Evolutionary conservation across 1,140 invertebrate species (phyloP).

Genomic region (Teleogryllus occipitalis): DNA sequence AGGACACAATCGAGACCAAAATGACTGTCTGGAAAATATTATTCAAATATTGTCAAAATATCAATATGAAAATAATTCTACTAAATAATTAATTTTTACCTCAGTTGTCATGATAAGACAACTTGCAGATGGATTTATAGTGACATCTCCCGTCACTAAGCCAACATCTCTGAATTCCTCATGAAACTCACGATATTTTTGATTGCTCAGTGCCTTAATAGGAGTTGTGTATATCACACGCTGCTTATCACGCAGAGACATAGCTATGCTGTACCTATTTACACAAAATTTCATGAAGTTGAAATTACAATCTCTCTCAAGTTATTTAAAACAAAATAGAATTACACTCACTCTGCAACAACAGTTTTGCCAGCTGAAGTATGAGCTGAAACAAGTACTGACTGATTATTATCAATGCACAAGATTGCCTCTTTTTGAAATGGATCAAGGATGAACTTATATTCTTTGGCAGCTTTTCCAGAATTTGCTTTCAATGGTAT

Average conservation of each 20-base stretch:
- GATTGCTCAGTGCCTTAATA: constrained; percentile 98
- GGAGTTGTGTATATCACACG: constrained; percentile 99
- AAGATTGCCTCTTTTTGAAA: constrained; percentile 97
- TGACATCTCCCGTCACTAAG: constrained; percentile 97
- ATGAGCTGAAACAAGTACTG: constrained; percentile 96
- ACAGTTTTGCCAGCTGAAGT: constrained; percentile 99
- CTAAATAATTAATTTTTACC: constrained; percentile 37
- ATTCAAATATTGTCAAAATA: no score
- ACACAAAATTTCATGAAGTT: not conserved
- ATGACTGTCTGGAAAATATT: no score
- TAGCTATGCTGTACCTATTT: constrained; percentile 56
- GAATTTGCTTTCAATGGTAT: constrained; percentile 52
- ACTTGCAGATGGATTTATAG: constrained; percentile 95
- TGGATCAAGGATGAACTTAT: constrained; percentile 91
- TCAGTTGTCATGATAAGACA: constrained; percentile 99
- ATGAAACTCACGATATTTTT: constrained; percentile 97
- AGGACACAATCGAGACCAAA: no score
- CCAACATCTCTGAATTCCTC: constrained; percentile 98
- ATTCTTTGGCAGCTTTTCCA: constrained; percentile 79
- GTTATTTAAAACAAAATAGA: constrained; percentile 23
- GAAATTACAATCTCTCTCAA: not conserved
- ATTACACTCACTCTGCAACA: constrained; percentile 81
- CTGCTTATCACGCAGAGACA: constrained; percentile 62
- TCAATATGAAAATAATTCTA: not conserved
- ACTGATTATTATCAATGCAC: constrained; percentile 96